Evolutionary conservation across 2,113 vertebrate genomes (phyloP).

Genomic region (Neolamprologus tretocephalus): DNA sequence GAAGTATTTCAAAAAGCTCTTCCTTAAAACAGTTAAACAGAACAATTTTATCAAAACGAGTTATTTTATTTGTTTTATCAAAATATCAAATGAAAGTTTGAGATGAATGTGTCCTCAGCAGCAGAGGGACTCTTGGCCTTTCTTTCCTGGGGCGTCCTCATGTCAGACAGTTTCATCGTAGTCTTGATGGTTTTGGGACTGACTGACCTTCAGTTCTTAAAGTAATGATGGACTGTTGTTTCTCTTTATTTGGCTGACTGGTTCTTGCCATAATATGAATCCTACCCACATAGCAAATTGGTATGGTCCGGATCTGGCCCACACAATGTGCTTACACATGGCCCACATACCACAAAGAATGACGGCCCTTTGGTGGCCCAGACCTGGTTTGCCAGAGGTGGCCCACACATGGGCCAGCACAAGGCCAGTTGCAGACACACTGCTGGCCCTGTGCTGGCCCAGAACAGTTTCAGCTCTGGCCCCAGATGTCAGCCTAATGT

Average conservation of each 20-base stretch:
- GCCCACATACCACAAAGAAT: accelerated
- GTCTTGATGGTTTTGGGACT: background rate
- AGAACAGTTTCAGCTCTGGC: background rate
- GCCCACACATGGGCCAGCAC: background rate
- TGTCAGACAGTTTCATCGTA: background rate
- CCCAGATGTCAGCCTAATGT: background rate
- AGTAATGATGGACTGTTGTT: background rate
- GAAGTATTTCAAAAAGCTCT: background rate
- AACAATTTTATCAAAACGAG: background rate
- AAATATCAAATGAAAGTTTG: background rate
- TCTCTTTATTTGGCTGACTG: background rate
- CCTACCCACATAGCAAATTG: background rate
- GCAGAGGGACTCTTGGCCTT: background rate
- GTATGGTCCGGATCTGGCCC: background rate
- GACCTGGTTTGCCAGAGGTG: background rate
- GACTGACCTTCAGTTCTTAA: background rate
- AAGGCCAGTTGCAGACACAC: background rate
- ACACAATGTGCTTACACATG: background rate
- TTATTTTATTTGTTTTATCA: background rate
- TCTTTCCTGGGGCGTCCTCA: background rate
- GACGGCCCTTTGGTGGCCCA: accelerated
- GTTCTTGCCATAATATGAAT: background rate
- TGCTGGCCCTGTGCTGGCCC: background rate
- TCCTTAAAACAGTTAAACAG: background rate
- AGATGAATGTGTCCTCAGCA: background rate